phyloP scores from a whole-genome alignment of 92 coral and sea anemone species.

The Pocillopora grandis region DNA sequence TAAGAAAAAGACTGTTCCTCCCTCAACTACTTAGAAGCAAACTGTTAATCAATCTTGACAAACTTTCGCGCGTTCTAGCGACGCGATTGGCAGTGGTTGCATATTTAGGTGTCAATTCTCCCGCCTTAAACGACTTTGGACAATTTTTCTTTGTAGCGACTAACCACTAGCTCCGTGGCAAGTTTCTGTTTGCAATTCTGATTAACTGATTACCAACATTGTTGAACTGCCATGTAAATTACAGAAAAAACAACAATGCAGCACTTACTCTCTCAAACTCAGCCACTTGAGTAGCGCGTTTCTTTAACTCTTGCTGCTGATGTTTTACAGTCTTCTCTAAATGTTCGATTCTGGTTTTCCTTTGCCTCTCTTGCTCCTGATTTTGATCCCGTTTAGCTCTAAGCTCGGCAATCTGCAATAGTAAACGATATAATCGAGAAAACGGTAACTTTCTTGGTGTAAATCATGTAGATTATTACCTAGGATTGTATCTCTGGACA shows the following conservation, averaged over 20 bases:
- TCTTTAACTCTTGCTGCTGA: slow-evolving; percentile 93
- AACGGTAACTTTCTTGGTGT: neutral
- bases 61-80: neutral
- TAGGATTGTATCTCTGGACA: too few species aligned
- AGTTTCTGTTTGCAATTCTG: neutral
- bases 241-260: neutral
- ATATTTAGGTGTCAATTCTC: neutral
- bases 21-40: too few species aligned
- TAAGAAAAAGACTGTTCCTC: too few species aligned
- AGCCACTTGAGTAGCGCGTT: slow-evolving; percentile 79
- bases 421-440: neutral
- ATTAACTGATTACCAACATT: neutral
- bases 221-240: neutral
- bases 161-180: neutral
- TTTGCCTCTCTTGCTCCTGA: slow-evolving; percentile 83
- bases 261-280: slow-evolving; percentile 80
- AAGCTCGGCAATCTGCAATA: slow-evolving; percentile 72
- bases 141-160: too few species aligned
- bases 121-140: too few species aligned
- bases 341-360: slow-evolving; percentile 76
- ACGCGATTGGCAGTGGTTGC: neutral
- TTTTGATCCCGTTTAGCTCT: slow-evolving; percentile 89
- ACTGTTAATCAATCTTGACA: neutral
- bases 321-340: slow-evolving; percentile 91
- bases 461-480: too few species aligned